phyloP scores from a whole-genome alignment of 2,797 vertebrate species.

The Myotis pilosus region DNA sequence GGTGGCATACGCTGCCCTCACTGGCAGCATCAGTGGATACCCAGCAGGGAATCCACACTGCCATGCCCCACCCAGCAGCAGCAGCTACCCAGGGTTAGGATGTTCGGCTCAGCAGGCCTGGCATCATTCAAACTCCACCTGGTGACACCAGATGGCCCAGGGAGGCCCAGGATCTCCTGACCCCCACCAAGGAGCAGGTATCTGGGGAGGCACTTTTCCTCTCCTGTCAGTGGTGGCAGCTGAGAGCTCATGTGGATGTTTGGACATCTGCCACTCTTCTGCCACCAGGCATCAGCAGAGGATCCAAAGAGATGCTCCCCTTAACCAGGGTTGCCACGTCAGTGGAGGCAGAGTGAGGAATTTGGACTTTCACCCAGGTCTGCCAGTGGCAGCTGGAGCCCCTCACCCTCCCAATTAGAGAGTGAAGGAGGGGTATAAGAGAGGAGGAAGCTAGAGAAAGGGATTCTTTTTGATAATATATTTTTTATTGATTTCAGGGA shows the following conservation, averaged over 20 bases:
- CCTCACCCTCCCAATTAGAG: conserved; percentile 66
- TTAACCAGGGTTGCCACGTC: neutral
- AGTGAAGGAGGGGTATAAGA: conserved; percentile 6
- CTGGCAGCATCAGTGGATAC: neutral
- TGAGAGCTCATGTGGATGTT: neutral
- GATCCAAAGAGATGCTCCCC: conserved; percentile 44
- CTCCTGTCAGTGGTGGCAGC: neutral
- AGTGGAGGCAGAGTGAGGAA: conserved; percentile 32
- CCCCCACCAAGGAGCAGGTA: neutral
- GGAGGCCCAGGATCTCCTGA: neutral
- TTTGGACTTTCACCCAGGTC: conserved; percentile 60
- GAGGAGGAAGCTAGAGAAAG: conserved; percentile 1
- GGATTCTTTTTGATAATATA: neutral
- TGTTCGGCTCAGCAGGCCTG: neutral
- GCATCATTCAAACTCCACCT: neutral
- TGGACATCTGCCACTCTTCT: conserved; percentile 25
- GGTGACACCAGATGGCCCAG: neutral
- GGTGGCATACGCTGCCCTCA: neutral
- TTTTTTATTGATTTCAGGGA: neutral
- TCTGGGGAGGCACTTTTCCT: conserved; percentile 4
- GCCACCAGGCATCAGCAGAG: neutral
- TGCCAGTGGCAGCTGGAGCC: conserved; percentile 67
- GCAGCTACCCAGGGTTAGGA: neutral
- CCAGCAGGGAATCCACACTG: neutral
- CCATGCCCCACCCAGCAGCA: neutral